These are phyloP conservation scores for Philereme vetulata DNA, from an alignment of 2,888 invertebrate species.

Conservation along the genomic window DNA sequence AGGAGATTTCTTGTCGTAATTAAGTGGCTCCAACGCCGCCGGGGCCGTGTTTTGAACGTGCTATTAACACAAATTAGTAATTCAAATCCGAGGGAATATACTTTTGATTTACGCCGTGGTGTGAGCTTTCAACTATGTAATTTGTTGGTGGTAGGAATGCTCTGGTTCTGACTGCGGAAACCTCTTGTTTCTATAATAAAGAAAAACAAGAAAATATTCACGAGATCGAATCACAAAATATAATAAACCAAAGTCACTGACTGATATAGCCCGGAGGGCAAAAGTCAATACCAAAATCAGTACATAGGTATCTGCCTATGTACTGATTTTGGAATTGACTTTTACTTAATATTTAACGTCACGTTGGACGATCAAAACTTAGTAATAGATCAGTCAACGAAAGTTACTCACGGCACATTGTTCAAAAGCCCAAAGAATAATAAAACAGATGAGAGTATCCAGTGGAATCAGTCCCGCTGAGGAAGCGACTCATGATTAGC, in stretches of 20 bases:
- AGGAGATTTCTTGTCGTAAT: constrained; percentile 51
- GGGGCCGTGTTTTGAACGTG: constrained; percentile 43
- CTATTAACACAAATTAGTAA: constrained; percentile 58
- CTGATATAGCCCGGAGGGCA: too few species aligned
- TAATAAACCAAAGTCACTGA: too few species aligned
- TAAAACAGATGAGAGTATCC: constrained; percentile 30
- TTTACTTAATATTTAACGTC: too few species aligned
- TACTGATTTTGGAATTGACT: too few species aligned
- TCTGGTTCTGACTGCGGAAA: too few species aligned
- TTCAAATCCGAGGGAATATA: constrained; percentile 62
- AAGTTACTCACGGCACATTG: not conserved
- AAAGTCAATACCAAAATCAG: too few species aligned
- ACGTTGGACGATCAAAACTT: too few species aligned
- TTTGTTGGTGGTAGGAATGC: constrained; percentile 7
- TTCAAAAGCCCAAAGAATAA: constrained; percentile 23
- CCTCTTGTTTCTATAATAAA: too few species aligned
- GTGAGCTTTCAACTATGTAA: constrained; percentile 29
- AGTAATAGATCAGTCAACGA: too few species aligned
- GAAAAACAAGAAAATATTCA: too few species aligned
- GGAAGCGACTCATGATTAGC: constrained; percentile 51
- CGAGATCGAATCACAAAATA: too few species aligned
- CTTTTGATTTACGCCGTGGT: constrained; percentile 57
- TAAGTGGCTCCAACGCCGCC: constrained; percentile 44
- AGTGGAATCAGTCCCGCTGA: constrained; percentile 32
- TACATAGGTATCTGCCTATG: too few species aligned